phyloP scores from a whole-genome alignment of 2,888 invertebrate genomes.

The Nezara viridula region DNA sequence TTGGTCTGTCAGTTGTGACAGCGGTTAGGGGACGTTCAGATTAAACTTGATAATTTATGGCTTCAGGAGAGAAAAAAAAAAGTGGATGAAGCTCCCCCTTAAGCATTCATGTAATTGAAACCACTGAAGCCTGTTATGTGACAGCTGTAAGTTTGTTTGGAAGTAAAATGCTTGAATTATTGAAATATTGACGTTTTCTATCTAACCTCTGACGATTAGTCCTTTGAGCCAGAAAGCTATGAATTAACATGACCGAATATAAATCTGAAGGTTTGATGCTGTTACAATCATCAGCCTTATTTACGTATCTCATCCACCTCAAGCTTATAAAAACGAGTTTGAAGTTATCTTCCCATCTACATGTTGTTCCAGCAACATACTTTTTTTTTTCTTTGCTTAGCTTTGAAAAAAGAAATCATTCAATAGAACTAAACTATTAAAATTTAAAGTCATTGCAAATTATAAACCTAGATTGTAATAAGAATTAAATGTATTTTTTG shows the following conservation, averaged over 20 bases:
- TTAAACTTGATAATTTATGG: slow-evolving; percentile 6
- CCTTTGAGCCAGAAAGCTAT: background rate
- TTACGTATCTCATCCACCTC: too few relatives aligned
- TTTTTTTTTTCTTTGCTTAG: too few relatives aligned
- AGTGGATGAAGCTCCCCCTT: background rate
- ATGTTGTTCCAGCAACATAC: too few relatives aligned
- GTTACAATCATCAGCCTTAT: background rate
- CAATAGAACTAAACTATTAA: too few relatives aligned
- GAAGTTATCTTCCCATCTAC: too few relatives aligned
- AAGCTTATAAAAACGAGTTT: too few relatives aligned
- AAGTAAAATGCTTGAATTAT: background rate
- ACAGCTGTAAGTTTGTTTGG: background rate
- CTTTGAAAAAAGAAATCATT: too few relatives aligned
- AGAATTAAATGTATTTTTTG: too few relatives aligned
- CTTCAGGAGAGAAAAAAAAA: background rate
- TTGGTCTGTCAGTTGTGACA: slow-evolving; percentile 2
- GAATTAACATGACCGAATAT: background rate
- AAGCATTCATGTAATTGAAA: slow-evolving; percentile 34
- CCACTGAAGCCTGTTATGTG: background rate
- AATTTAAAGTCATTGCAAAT: too few relatives aligned
- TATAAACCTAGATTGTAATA: too few relatives aligned
- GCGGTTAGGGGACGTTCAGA: background rate
- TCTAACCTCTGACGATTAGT: background rate
- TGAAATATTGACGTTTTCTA: background rate
- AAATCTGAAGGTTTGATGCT: background rate